Conservation (phyloP, 2,888 invertebrate species). For the Leptopilina syphax region DNA sequence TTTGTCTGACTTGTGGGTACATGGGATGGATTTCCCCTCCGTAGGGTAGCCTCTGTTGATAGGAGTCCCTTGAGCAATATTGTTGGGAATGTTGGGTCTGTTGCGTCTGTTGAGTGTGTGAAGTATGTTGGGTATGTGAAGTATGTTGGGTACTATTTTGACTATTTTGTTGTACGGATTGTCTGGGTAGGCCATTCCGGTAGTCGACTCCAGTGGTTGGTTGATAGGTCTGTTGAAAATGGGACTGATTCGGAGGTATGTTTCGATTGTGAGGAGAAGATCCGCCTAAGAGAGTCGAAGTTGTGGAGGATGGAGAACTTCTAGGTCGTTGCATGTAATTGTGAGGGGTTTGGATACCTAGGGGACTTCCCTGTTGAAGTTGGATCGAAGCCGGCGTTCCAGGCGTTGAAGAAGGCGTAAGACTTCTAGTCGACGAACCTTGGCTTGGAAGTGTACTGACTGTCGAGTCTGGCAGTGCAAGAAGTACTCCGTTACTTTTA, state of each 20-base stretch:
- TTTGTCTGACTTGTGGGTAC: conserved; percentile 65
- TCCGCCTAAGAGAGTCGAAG: conserved; percentile 73
- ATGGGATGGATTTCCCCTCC: conserved; percentile 69
- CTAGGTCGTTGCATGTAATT: conserved; percentile 81
- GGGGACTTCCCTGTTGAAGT: conserved; percentile 80
- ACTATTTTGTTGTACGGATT: conserved; percentile 65
- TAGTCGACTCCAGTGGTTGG: conserved; percentile 67
- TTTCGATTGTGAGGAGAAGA: conserved; percentile 68
- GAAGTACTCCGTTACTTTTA: conserved; percentile 73
- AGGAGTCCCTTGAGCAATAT: conserved; percentile 71
- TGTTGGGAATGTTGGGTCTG: no score
- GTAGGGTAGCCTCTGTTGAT: conserved; percentile 71
- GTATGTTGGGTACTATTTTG: conserved; percentile 59
- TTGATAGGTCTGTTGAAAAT: conserved; percentile 72
- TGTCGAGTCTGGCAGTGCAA: conserved; percentile 79
- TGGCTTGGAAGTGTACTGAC: conserved; percentile 67
- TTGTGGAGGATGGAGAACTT: conserved; percentile 85
- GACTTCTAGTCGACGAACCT: conserved; percentile 81
- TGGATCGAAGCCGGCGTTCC: conserved; percentile 82
- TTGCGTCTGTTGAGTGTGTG: no score
- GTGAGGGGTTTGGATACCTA: conserved; percentile 76
- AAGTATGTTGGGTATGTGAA: no score
- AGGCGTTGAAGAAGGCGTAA: conserved; percentile 82
- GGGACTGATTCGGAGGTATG: conserved; percentile 58
- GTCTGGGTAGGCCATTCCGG: conserved; percentile 70